A percentile compares a stretch with the other conserved stretches of the same genome.
Conservation (phyloP, 2,113 vertebrate genomes). For the Heterotilapia buettikoferi region DNA sequence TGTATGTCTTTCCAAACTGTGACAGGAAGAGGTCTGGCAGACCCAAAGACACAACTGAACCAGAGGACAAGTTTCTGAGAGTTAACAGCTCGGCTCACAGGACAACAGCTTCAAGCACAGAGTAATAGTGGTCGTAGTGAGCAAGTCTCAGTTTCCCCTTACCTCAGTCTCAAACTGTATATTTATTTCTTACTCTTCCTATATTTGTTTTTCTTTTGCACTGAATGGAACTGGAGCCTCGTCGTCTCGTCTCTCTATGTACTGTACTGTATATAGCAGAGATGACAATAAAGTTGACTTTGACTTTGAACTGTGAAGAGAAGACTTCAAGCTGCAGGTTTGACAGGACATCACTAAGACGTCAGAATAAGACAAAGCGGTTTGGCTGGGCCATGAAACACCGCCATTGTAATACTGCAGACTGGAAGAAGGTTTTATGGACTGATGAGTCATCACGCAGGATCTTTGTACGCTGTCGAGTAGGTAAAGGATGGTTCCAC, state of each 20-base stretch:
- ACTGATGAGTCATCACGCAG: not conserved
- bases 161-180: not conserved
- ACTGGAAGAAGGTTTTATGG: not conserved
- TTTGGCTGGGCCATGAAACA: not conserved
- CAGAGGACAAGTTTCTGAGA: not conserved
- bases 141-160: not conserved
- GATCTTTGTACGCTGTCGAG: not conserved
- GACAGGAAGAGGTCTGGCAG: not conserved
- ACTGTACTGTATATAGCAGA: not conserved
- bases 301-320: not conserved
- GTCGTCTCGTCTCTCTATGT: not conserved
- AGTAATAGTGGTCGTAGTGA: not conserved
- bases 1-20: not conserved
- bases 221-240: not conserved
- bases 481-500: not conserved
- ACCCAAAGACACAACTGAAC: not conserved
- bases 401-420: not conserved
- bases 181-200: not conserved
- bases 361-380: not conserved
- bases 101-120: not conserved
- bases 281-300: not conserved
- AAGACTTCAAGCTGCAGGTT: not conserved
- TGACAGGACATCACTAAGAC: not conserved
- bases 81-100: not conserved
- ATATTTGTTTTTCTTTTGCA: not conserved